Conservation (phyloP, 2,113 vertebrate species). For the Emydura subglobosa region DNA sequence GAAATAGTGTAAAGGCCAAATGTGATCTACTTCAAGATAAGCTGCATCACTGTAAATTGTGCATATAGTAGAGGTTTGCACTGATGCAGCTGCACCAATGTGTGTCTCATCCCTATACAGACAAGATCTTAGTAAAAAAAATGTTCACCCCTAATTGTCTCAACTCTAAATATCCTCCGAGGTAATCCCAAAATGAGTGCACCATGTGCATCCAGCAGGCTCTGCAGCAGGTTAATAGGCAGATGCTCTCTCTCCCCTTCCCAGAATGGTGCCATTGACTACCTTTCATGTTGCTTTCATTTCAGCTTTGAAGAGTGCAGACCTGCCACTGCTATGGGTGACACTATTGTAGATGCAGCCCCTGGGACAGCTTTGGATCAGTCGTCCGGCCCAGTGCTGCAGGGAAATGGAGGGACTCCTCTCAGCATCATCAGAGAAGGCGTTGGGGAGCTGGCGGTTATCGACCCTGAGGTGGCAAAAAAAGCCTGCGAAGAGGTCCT, state of each 20-base stretch:
- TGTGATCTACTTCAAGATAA: accelerated
- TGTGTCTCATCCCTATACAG: neutral
- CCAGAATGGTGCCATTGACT: neutral
- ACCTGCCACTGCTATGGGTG: constrained; percentile 76
- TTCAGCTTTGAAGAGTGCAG: constrained; percentile 9
- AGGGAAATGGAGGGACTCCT: constrained; percentile 74
- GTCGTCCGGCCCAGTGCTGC: neutral
- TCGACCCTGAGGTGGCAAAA: constrained; percentile 91
- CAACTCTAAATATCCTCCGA: accelerated
- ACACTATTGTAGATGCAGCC: constrained; percentile 66
- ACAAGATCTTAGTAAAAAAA: accelerated
- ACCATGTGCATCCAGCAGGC: neutral
- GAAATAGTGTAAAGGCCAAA: neutral
- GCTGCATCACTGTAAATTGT: neutral
- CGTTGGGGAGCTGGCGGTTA: constrained; percentile 85
- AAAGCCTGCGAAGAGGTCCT: constrained; percentile 92
- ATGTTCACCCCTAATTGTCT: neutral
- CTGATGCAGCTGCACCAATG: too few species aligned
- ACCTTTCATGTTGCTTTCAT: neutral
- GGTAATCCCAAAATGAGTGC: accelerated
- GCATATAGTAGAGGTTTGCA: neutral
- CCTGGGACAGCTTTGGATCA: neutral
- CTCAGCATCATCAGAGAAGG: constrained; percentile 91
- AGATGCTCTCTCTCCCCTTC: neutral
- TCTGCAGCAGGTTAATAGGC: neutral